A percentile compares a stretch with the other conserved stretches of the same genome.
Conservation (phyloP, 2,888 invertebrate genomes). For the Chloroclystis v-ata region DNA sequence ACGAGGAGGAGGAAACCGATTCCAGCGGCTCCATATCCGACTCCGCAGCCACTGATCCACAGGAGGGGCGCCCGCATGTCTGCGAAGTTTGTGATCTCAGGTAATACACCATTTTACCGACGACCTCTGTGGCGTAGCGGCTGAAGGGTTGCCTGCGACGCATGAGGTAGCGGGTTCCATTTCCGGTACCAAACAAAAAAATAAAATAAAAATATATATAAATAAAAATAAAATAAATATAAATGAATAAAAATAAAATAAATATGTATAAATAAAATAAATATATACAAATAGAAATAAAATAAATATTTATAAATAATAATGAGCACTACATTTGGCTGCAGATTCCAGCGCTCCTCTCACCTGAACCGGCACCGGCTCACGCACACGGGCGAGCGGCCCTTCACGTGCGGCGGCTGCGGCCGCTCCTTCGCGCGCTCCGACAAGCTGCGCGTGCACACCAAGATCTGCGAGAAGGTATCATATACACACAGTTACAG, state of each 20-base stretch:
- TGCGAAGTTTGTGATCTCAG: slow-evolving; percentile 70
- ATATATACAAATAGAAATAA: too few relatives aligned
- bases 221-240: too few relatives aligned
- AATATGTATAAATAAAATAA: too few relatives aligned
- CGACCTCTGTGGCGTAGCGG: too few relatives aligned
- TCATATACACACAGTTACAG: neutral
- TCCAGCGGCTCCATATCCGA: slow-evolving; percentile 69
- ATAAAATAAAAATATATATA: too few relatives aligned
- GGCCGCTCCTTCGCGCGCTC: slow-evolving; percentile 84
- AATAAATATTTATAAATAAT: too few relatives aligned
- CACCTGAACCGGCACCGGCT: slow-evolving; percentile 83
- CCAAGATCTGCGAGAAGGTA: slow-evolving; percentile 77
- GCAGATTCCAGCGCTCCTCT: slow-evolving; percentile 82
- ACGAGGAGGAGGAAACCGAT: slow-evolving; percentile 72
- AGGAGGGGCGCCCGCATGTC: slow-evolving; percentile 64
- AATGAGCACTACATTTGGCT: too few relatives aligned
- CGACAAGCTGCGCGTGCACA: slow-evolving; percentile 84
- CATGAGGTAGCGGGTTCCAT: too few relatives aligned
- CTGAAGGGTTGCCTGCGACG: too few relatives aligned
- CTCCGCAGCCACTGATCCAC: slow-evolving; percentile 54
- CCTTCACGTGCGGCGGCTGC: slow-evolving; percentile 83
- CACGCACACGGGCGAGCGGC: slow-evolving; percentile 85
- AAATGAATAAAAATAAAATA: too few relatives aligned
- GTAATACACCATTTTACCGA: too few relatives aligned
- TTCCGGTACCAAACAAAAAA: too few relatives aligned